phyloP scores from a whole-genome alignment of 1,140 invertebrate species.

The Conus betulinus region DNA sequence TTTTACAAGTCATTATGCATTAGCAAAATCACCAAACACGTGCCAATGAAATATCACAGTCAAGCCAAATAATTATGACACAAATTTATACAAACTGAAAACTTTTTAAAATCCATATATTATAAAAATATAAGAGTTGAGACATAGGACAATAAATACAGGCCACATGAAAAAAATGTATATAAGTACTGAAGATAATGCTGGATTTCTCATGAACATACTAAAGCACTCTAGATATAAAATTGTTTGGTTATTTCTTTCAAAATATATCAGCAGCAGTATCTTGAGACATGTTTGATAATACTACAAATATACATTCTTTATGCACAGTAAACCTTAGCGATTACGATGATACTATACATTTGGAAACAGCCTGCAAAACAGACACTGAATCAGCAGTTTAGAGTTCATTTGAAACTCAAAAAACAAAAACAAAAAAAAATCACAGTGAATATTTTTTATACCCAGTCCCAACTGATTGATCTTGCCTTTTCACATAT shows the following conservation, averaged over 20 bases:
- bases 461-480: too few species aligned
- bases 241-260: background rate
- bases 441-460: background rate
- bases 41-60: constrained; percentile 15
- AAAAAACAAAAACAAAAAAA: background rate
- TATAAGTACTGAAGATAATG: background rate
- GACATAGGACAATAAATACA: constrained; percentile 3
- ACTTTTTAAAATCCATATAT: background rate
- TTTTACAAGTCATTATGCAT: background rate
- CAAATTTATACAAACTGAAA: background rate
- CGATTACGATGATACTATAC: background rate
- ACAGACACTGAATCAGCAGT: background rate
- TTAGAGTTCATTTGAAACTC: background rate
- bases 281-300: background rate
- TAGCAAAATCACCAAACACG: background rate
- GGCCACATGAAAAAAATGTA: background rate
- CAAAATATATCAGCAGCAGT: background rate
- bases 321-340: background rate
- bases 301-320: background rate
- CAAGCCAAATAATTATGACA: background rate
- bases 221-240: background rate
- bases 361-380: background rate
- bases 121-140: background rate
- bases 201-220: background rate
- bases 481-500: too few species aligned